Evolutionary conservation across 2,888 invertebrate genomes (phyloP).

Genomic region (Phyllotreta cruciferae): DNA sequence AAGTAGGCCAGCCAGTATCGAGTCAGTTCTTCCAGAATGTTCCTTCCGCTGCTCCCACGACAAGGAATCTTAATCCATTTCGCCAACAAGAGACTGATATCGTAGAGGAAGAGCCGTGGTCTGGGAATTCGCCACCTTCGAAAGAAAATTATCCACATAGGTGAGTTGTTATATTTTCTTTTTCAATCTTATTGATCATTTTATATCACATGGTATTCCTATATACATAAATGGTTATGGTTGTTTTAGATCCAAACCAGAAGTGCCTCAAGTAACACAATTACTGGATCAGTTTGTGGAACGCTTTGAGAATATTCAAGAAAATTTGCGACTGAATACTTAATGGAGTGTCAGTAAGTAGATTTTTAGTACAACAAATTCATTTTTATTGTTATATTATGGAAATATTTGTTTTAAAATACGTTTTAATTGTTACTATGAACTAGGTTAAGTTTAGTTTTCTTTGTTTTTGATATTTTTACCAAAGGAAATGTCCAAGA

Average conservation of each 20-base stretch:
- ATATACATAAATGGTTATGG: background rate
- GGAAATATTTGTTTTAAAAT: too few species aligned
- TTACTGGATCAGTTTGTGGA: conserved; percentile 55
- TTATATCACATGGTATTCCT: background rate
- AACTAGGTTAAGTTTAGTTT: too few species aligned
- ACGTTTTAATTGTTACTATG: too few species aligned
- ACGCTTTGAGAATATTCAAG: conserved; percentile 57
- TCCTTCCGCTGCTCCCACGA: background rate
- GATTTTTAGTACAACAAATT: too few species aligned
- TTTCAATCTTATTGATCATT: background rate
- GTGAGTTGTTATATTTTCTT: conserved; percentile 19
- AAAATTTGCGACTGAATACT: conserved; percentile 48
- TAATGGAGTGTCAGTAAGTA: too few species aligned
- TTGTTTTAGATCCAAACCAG: conserved; percentile 38
- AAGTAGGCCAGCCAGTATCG: conserved; percentile 56
- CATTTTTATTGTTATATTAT: too few species aligned
- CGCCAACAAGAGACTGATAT: conserved; percentile 3
- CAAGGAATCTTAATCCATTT: conserved; percentile 28
- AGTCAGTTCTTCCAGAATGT: conserved; percentile 50
- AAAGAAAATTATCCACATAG: conserved; percentile 43
- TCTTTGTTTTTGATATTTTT: too few species aligned
- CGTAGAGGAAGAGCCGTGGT: conserved; percentile 46
- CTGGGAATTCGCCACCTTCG: conserved; percentile 53
- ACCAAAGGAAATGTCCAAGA: too few species aligned
- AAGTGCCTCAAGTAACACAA: conserved; percentile 49